Conservation (phyloP, 2,113 vertebrate species). For the Arenaria interpres region DNA sequence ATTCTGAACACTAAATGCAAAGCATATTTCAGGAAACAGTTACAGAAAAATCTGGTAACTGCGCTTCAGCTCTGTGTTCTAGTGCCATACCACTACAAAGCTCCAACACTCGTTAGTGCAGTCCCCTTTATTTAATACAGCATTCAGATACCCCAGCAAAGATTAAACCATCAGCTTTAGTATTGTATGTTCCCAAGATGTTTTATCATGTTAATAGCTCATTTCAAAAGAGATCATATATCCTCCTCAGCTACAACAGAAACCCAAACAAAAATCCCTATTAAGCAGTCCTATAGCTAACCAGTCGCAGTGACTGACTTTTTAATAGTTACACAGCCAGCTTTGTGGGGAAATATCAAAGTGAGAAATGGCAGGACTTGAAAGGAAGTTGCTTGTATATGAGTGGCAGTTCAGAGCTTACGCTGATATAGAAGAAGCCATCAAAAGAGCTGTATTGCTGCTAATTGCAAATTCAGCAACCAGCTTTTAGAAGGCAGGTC, state of each 20-base stretch:
- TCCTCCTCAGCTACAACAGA: slow-evolving; percentile 2
- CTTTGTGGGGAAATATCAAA: slow-evolving; percentile 30
- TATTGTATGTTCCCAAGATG: not conserved
- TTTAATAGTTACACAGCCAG: slow-evolving; percentile 12
- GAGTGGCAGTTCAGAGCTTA: slow-evolving; percentile 24
- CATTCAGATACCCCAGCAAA: not conserved
- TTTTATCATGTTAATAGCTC: slow-evolving; percentile 51
- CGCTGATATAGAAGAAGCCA: not conserved
- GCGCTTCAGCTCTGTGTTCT: slow-evolving; percentile 25
- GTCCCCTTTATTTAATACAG: not conserved
- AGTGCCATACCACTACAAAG: slow-evolving; percentile 59
- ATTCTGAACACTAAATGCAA: slow-evolving; percentile 47
- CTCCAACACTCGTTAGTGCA: not conserved
- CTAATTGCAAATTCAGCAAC: slow-evolving; percentile 16
- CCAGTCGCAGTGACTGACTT: not conserved
- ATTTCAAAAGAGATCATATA: slow-evolving; percentile 36
- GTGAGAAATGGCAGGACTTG: slow-evolving; percentile 39
- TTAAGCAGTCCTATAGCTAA: not conserved
- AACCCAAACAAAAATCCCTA: slow-evolving; percentile 10
- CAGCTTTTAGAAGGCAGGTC: not conserved
- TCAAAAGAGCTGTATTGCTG: not conserved
- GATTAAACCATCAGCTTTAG: slow-evolving; percentile 9
- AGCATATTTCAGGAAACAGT: slow-evolving; percentile 66
- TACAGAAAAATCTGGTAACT: slow-evolving; percentile 43
- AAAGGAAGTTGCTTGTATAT: slow-evolving; percentile 16